These are phyloP conservation scores for Pelecanoides urinatrix DNA, from an alignment of 2,113 vertebrate genomes.

Conservation along the genomic window DNA sequence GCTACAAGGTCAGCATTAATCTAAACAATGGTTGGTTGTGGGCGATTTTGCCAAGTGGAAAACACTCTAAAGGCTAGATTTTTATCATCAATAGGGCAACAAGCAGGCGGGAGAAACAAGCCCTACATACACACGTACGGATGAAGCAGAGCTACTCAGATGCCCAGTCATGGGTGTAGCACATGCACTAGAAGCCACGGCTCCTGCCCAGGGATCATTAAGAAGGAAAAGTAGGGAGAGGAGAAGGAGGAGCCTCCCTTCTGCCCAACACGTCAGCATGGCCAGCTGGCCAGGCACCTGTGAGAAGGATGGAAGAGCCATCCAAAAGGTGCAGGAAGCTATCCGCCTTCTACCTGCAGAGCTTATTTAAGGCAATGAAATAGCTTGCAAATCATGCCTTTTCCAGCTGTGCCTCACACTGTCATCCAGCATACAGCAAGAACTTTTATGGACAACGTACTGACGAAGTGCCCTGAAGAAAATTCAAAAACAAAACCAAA, in stretches of 20 bases:
- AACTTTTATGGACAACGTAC: background rate
- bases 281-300: background rate
- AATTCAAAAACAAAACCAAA: background rate
- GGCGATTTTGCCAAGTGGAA: background rate
- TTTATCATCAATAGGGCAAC: conserved; percentile 33
- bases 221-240: background rate
- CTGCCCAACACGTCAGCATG: background rate
- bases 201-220: background rate
- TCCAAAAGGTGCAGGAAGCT: background rate
- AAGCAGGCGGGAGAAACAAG: conserved; percentile 3
- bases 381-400: background rate
- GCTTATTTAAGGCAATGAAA: background rate
- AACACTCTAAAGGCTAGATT: conserved; percentile 53
- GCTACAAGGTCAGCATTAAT: conserved; percentile 56
- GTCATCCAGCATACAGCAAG: background rate
- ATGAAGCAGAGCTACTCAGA: conserved; percentile 10
- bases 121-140: background rate
- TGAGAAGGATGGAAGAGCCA: background rate
- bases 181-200: background rate
- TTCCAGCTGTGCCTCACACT: background rate
- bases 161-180: conserved; percentile 20
- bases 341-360: background rate
- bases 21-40: conserved; percentile 57
- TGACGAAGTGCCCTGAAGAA: background rate
- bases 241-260: background rate